Evolutionary conservation across 2,888 invertebrate genomes (phyloP).

Genomic region (Chaetoderma sp.): DNA sequence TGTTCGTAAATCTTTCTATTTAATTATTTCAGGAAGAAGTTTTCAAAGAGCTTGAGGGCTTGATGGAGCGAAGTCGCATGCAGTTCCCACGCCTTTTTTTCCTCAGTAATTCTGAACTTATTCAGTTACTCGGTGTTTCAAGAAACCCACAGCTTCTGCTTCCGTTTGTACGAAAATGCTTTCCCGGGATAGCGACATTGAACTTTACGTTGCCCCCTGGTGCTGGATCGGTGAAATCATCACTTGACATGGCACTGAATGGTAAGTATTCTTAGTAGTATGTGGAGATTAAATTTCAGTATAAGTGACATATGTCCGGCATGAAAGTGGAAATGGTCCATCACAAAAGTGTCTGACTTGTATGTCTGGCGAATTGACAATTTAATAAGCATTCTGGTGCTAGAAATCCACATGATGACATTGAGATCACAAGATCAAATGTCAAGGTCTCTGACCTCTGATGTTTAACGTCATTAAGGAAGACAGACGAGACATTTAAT

Average conservation of each 20-base stretch:
- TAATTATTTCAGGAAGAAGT: slow-evolving; percentile 67
- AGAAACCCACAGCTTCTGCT: slow-evolving; percentile 61
- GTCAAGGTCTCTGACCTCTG: too few relatives aligned
- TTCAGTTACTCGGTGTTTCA: slow-evolving; percentile 60
- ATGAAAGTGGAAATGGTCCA: too few relatives aligned
- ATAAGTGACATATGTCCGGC: not conserved
- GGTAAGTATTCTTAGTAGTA: slow-evolving; percentile 43
- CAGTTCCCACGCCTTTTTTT: slow-evolving; percentile 66
- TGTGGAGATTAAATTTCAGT: not conserved
- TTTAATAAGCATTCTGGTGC: too few relatives aligned
- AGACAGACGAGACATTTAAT: too few relatives aligned
- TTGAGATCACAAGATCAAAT: too few relatives aligned
- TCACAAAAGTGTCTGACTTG: too few relatives aligned
- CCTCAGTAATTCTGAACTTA: slow-evolving; percentile 62
- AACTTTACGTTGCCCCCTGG: slow-evolving; percentile 61
- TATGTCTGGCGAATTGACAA: too few relatives aligned
- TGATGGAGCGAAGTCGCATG: slow-evolving; percentile 52
- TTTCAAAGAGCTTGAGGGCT: slow-evolving; percentile 49
- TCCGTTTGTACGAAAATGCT: slow-evolving; percentile 62
- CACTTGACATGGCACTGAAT: slow-evolving; percentile 61
- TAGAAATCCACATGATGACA: too few relatives aligned
- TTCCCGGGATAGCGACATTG: slow-evolving; percentile 57
- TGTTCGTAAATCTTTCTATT: too few relatives aligned
- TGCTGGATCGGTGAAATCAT: slow-evolving; percentile 51
- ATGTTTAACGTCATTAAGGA: too few relatives aligned